These are phyloP conservation scores for Drosophila nr. perissopoda DNA, from an alignment of 2,888 invertebrate species.

Conservation along the genomic window DNA sequence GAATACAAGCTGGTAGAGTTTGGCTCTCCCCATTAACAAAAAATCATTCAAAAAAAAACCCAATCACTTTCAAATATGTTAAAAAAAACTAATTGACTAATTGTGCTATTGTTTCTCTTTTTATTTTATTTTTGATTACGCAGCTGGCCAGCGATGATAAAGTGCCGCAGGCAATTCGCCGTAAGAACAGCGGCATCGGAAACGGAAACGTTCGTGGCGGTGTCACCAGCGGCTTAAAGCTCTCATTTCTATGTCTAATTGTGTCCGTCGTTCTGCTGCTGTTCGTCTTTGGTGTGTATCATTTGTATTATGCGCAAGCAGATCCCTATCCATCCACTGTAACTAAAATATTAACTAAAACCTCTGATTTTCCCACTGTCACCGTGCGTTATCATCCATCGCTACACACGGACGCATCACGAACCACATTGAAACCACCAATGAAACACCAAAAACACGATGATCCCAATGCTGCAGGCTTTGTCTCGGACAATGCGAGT, in stretches of 20 bases:
- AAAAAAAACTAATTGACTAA: constrained; percentile 5
- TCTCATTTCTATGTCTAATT: constrained; percentile 84
- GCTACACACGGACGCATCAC: constrained; percentile 21
- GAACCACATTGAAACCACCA: constrained; percentile 20
- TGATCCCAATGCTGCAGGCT: constrained; percentile 63
- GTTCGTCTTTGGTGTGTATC: constrained; percentile 82
- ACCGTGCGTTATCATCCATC: constrained; percentile 46
- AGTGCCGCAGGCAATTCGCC: constrained; percentile 50
- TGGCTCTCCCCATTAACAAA: not conserved
- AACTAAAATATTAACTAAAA: constrained; percentile 54
- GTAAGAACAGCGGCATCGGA: constrained; percentile 66
- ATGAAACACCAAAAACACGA: constrained; percentile 16
- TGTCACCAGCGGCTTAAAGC: constrained; percentile 80
- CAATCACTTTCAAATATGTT: not conserved
- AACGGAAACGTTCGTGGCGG: constrained; percentile 53
- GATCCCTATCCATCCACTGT: constrained; percentile 5
- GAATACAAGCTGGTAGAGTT: constrained; percentile 79
- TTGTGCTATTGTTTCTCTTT: not conserved
- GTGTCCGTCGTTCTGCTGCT: constrained; percentile 82
- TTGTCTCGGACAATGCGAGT: constrained; percentile 84
- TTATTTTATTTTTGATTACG: constrained; percentile 33
- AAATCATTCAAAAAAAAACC: not conserved
- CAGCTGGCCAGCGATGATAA: constrained; percentile 77
- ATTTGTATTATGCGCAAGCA: constrained; percentile 31
- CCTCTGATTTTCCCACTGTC: constrained; percentile 56